Evolutionary conservation across 1,140 invertebrate genomes (phyloP).

Genomic region (Leguminivora glycinivorella): DNA sequence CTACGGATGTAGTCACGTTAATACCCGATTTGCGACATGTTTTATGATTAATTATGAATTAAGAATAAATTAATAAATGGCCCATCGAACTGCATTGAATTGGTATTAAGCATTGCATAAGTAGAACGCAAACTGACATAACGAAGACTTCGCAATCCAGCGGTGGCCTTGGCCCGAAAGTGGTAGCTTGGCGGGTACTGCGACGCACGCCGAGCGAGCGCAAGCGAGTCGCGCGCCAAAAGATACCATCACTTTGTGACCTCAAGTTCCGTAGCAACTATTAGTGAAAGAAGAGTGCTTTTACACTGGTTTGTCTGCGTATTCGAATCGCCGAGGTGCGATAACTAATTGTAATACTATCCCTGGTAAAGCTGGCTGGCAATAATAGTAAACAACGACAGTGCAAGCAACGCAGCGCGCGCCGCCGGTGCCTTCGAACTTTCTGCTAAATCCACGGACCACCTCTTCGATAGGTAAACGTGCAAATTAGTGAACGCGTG

Average conservation of each 20-base stretch:
- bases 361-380: constrained; percentile 3
- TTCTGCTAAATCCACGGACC: constrained; percentile 13
- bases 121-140: constrained; percentile 75
- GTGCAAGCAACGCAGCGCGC: constrained; percentile 26
- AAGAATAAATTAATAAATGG: constrained; percentile 32
- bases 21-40: too few relatives aligned
- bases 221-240: constrained; percentile 26
- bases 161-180: constrained; percentile 66
- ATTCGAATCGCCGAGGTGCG: neutral
- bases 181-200: constrained; percentile 38
- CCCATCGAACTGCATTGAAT: constrained; percentile 70
- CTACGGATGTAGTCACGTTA: too few relatives aligned
- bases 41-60: neutral
- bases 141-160: constrained; percentile 72
- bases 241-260: constrained; percentile 36
- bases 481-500: constrained; percentile 22
- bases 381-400: constrained; percentile 22
- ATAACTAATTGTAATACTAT: neutral
- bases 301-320: neutral
- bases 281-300: neutral
- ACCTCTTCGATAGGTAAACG: constrained; percentile 24
- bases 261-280: constrained; percentile 33
- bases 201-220: constrained; percentile 29
- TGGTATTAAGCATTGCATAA: constrained; percentile 68
- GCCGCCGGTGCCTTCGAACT: constrained; percentile 18